phyloP scores from a whole-genome alignment of 2,113 vertebrate species.

The Macheiramphus alcinus region DNA sequence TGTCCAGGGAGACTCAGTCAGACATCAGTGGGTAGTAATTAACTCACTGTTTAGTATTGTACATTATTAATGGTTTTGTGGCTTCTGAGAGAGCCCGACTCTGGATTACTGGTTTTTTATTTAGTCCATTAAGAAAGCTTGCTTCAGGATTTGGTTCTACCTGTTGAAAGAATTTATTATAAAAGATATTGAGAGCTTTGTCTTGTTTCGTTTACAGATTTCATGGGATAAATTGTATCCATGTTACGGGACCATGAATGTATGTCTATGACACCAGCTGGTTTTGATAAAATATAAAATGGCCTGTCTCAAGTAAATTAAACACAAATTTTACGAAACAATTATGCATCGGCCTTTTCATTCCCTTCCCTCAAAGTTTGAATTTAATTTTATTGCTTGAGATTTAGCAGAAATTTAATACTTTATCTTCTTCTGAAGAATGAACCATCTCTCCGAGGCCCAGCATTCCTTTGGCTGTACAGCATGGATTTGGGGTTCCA shows the following conservation, averaged over 20 bases:
- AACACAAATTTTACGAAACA: slow-evolving; percentile 20
- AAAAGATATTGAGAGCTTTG: not conserved
- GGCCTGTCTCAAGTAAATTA: not conserved
- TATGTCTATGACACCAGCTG: slow-evolving; percentile 27
- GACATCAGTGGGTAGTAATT: not conserved
- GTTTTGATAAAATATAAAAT: slow-evolving; percentile 24
- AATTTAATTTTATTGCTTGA: not conserved
- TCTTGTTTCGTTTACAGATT: not conserved
- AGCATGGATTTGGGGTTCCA: not conserved
- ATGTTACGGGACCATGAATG: not conserved
- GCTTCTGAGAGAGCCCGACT: not conserved
- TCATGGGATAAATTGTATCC: not conserved
- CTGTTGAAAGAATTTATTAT: slow-evolving; percentile 49
- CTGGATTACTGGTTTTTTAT: not conserved
- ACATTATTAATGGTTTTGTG: not conserved
- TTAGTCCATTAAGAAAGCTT: not conserved
- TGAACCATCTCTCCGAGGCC: not conserved
- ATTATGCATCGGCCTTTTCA: not conserved
- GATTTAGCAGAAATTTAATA: slow-evolving; percentile 3
- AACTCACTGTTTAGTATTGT: not conserved
- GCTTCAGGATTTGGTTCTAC: not conserved
- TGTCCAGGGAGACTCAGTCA: not conserved
- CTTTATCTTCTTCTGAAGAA: not conserved
- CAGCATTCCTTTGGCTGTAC: not conserved
- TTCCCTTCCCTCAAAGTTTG: not conserved